These are phyloP conservation scores for Probaryconus sp. DNA, from an alignment of 1,140 invertebrate species.

Conservation along the genomic window DNA sequence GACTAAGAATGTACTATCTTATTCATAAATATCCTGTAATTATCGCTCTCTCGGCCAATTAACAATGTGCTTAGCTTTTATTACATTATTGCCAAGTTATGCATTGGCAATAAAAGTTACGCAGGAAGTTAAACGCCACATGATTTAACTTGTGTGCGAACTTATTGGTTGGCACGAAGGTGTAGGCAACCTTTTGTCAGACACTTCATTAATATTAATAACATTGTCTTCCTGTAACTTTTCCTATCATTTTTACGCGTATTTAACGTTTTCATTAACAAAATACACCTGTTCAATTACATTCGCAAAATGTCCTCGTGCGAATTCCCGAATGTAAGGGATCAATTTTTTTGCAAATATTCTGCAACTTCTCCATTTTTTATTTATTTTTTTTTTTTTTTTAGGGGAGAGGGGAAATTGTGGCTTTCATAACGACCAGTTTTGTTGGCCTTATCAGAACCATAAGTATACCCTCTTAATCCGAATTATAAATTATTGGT, in stretches of 20 bases:
- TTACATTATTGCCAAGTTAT: slow-evolving; percentile 66
- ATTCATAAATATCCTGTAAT: slow-evolving; percentile 64
- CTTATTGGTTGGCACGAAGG: slow-evolving; percentile 1
- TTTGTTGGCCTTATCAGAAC: no score
- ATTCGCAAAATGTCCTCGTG: no score
- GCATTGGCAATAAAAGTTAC: slow-evolving; percentile 42
- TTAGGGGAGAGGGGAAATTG: no score
- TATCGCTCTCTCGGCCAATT: slow-evolving; percentile 68
- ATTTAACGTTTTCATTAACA: not conserved
- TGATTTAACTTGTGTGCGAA: slow-evolving; percentile 11
- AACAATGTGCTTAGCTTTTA: slow-evolving; percentile 64
- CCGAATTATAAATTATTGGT: no score
- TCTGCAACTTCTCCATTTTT: no score
- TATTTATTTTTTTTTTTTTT: no score
- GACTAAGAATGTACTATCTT: slow-evolving; percentile 67
- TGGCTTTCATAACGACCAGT: no score
- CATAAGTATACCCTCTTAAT: no score
- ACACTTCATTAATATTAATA: slow-evolving; percentile 27
- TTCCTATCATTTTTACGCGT: not conserved
- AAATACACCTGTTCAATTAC: no score
- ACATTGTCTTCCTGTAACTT: slow-evolving; percentile 1
- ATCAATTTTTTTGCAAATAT: no score
- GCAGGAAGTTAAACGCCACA: slow-evolving; percentile 33
- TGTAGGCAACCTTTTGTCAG: slow-evolving; percentile 13
- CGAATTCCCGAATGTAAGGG: no score